Conservation (phyloP, 2,113 vertebrate species). For the Pelvicachromis taeniatus region DNA sequence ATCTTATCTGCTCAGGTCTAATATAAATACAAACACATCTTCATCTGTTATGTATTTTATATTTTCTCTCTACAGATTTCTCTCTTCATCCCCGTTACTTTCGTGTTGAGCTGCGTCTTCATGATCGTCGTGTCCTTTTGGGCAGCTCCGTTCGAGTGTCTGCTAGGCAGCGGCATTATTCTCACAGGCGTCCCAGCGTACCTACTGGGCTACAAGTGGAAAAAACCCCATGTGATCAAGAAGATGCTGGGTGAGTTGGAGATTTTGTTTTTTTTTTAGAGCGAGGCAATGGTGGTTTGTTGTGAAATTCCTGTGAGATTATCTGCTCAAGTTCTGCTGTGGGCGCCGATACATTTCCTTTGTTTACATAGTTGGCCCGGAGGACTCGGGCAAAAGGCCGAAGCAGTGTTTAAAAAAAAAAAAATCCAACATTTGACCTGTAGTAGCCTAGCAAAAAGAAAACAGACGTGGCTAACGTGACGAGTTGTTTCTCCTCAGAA, state of each 20-base stretch:
- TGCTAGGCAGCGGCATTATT: constrained; percentile 68
- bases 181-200: constrained; percentile 73
- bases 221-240: constrained; percentile 65
- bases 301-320: constrained; percentile 18
- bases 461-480: background rate
- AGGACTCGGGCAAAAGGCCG: background rate
- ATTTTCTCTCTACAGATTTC: constrained; percentile 42
- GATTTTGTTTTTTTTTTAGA: constrained; percentile 11
- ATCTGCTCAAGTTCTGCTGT: background rate
- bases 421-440: background rate
- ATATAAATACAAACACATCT: background rate
- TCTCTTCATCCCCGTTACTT: constrained; percentile 61
- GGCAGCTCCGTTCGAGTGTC: constrained; percentile 71
- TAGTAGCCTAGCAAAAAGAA: background rate
- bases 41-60: background rate
- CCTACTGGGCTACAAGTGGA: constrained; percentile 74
- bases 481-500: constrained; percentile 57
- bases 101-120: constrained; percentile 71
- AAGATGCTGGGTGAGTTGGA: constrained; percentile 69
- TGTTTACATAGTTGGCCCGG: background rate
- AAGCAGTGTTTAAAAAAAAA: background rate
- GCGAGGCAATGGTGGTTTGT: background rate
- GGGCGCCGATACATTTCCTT: background rate
- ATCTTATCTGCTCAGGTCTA: background rate
- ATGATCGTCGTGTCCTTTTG: constrained; percentile 75